Base-by-base conservation (phyloP, 2,888 invertebrate species). In the Melanchra persicariae region DNA sequence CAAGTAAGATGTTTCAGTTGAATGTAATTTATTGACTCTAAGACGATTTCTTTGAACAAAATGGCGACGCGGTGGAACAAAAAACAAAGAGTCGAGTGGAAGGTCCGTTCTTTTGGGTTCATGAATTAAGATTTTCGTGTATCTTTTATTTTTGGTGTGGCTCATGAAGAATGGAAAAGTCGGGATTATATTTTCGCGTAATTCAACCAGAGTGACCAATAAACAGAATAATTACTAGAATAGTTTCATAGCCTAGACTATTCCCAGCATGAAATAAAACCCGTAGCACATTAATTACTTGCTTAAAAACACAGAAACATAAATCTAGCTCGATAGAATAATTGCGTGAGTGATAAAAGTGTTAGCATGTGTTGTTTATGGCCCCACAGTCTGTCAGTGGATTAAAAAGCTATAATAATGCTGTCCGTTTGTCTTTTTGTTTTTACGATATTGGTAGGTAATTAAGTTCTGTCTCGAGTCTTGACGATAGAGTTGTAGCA, bases 271-370 rank as follows among this genome's bases (percentile, higher is more conserved):
- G 12, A 19, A 15, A 19, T 17, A 64, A 70, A 77, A 58, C 75
- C 70, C 19, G 55, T 49, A 40, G 24, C 40, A 69, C 65, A 72
- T 75, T 82, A 76, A 79, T 83, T 79, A 79, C 43, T 65, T 37
- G 45, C 30, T 12, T 49, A 67, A 59, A 73, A 65, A 45, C 51
- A 68, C 19, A 62, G 45, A 61, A 34, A 43, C 43, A 76, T 82
- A 79, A 73, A 82, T 79, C 62, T 57, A 49, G 58, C 51, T 63
- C 51, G 68, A 77, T 77, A 70, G 43, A 74, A 82, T 77, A 79
- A 82, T 76, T 76, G 66, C 55, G 30, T 47, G 40, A 43, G 79
- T 66, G 75, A 70, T 81, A 72, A 65, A 82, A 72, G 43, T 75
- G 74, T 69, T 68, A 52, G 47, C 52, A 55, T 60, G n/a, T 43